Evolutionary conservation across 2,888 invertebrate species (phyloP), one percentile per base, ranked within the genome.

Genomic region (Conchocele bisecta): DNA sequence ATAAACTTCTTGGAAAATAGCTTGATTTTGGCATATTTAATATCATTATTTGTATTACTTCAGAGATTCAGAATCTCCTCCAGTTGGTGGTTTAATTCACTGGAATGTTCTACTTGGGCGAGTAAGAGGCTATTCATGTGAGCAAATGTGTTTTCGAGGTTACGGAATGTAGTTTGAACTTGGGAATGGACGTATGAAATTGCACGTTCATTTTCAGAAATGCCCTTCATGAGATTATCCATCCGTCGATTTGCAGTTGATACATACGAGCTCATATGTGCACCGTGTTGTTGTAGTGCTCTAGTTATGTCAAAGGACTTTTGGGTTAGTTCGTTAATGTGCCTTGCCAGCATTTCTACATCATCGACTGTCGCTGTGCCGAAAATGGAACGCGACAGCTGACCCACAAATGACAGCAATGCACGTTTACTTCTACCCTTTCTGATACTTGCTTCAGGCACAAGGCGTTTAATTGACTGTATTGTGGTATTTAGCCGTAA

Each of bases 331-430:
- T 35, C 46, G 59, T 73, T 67, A 5, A 73, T 59, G 28, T 73
- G 73, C 11, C 29, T 33, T 0, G 66, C 57, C 13, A 72, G 39
- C 20, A 61, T 39, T 7, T 72, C 41, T 2, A 72, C 61, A 26
- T 66, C 72, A n/a, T 61, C 61, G 28, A 31, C 15, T 13, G 65
- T 71, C 0, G 71, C 71, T n/a, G 66, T 66, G 0, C 60, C 66
- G 39, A 72, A 72, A 0, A 72, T 2, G 0, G 42, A 31, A 6
- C 57, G 41, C 5, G 65, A 65, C 17, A 65, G n/a, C 13, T 39
- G 24, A 0, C 70, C 64, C 17, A 65, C 41, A 29, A 70, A 70
- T 9, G 70, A 60, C 9, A 70, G 24, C 15, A 70, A 20, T 7
- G 59, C 28, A 3, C 65, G 39, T 13, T 44, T 41, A 7, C 57